Base-by-base conservation (phyloP, 2,797 vertebrate species). In the Sebastiscus albofasciatus region DNA sequence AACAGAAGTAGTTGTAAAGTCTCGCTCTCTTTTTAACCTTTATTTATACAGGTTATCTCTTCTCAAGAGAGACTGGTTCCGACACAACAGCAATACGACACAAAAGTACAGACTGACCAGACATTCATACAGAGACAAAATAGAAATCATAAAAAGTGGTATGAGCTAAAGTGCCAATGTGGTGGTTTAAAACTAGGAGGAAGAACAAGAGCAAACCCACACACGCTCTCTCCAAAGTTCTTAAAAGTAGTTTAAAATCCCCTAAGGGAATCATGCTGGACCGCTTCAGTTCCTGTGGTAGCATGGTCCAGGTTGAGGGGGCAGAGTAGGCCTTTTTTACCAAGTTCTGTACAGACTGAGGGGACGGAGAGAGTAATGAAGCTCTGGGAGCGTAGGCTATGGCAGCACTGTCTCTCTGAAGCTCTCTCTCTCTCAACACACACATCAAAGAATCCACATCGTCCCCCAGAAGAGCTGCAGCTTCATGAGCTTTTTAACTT, bases 1-100 rank as follows among this genome's bases (percentile, higher is more conserved):
- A 74, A 56, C 61, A 67, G 33, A 26, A 33, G 70, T 36, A 81
- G 76, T 77, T 46, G 67, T 9, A 70, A 70, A 66, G 66, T 62
- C 62, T n/a, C 8, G 18, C 49, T 52, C 49, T 52, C 18, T 52
- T 46, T 46, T 46, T 46, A 46, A 46, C 42, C 42, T 46, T 46
- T 46, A 46, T 18, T 46, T 1, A 3, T 18, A 46, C 16, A 46
- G 16, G 42, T 18, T 3, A 46, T 46, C 16, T 46, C 42, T 46
- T 46, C 42, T 46, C 42, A 46, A 46, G 42, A 46, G 6, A 46
- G 42, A 46, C 42, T 46, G 16, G 42, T 46, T 46, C 16, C 16
- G 42, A 46, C 7, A 46, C 16, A 46, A 46, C 42, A 46, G 42
- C 42, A 46, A 46, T 46, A 46, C 16, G 42, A 46, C 42, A 46